Evolutionary conservation across 2,888 invertebrate genomes (phyloP).

Genomic region (Calameuta filiformis): DNA sequence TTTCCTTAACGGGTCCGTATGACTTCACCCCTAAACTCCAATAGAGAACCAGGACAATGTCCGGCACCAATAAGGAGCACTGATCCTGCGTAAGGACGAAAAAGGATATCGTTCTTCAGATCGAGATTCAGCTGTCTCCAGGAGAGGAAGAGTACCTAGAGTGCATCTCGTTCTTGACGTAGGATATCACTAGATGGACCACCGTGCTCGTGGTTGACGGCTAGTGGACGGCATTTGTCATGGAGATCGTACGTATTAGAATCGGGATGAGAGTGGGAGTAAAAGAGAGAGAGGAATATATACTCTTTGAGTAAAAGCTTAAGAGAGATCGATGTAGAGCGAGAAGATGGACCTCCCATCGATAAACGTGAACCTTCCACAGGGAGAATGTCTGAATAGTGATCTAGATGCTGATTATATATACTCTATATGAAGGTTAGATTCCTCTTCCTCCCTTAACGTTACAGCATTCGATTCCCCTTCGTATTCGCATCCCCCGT

Average conservation of each 20-base stretch:
- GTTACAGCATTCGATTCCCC: constrained; percentile 17
- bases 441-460: constrained; percentile 18
- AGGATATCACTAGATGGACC: constrained; percentile 26
- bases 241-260: constrained; percentile 46
- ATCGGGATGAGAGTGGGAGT: constrained; percentile 24
- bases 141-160: neutral
- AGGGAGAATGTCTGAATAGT: neutral
- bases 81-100: neutral
- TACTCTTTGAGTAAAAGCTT: neutral
- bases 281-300: constrained; percentile 5
- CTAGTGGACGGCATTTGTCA: constrained; percentile 47
- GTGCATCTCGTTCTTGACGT: neutral
- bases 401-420: neutral
- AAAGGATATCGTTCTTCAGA: neutral
- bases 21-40: neutral
- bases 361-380: neutral
- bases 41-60: neutral
- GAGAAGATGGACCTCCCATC: constrained; percentile 23
- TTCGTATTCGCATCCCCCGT: neutral
- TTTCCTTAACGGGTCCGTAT: neutral
- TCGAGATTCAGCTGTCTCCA: neutral
- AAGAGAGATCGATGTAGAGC: constrained; percentile 18
- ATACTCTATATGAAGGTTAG: neutral
- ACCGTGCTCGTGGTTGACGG: constrained; percentile 34
- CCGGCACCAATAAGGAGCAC: neutral